These are phyloP conservation scores for Neoseiulus cucumeris DNA, from an alignment of 1,140 invertebrate genomes.

Conservation along the genomic window DNA sequence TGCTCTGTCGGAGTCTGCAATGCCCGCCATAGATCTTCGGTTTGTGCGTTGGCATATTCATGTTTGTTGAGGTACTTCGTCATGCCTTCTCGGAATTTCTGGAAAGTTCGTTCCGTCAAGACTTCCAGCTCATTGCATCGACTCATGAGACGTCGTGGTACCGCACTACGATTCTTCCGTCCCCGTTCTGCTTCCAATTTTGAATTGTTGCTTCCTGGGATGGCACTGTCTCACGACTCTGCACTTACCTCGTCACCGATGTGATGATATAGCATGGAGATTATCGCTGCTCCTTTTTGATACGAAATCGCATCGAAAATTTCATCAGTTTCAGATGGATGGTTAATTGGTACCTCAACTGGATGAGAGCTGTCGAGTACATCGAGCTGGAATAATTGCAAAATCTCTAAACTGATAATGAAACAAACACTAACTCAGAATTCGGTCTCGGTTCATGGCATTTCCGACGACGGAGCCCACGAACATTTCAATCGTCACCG, in stretches of 20 bases:
- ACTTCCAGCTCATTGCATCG: background rate
- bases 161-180: background rate
- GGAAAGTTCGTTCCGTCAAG: constrained; percentile 11
- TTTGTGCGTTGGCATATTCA: constrained; percentile 73
- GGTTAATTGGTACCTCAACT: constrained; percentile 25
- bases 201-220: background rate
- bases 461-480: no score
- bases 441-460: no score
- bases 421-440: no score
- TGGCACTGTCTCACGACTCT: background rate
- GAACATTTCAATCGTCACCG: no score
- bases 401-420: no score
- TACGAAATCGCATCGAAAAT: constrained; percentile 35
- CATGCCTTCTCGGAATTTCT: constrained; percentile 84
- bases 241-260: constrained; percentile 16
- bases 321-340: constrained; percentile 29
- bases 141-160: background rate
- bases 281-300: constrained; percentile 31
- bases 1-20: constrained; percentile 72
- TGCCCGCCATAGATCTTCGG: constrained; percentile 80
- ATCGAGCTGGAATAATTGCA: background rate
- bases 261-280: constrained; percentile 21
- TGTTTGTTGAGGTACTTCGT: constrained; percentile 70
- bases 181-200: background rate
- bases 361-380: constrained; percentile 15